These are phyloP conservation scores for Antechinus flavipes DNA, from an alignment of 2,113 vertebrate species.

Conservation along the genomic window DNA sequence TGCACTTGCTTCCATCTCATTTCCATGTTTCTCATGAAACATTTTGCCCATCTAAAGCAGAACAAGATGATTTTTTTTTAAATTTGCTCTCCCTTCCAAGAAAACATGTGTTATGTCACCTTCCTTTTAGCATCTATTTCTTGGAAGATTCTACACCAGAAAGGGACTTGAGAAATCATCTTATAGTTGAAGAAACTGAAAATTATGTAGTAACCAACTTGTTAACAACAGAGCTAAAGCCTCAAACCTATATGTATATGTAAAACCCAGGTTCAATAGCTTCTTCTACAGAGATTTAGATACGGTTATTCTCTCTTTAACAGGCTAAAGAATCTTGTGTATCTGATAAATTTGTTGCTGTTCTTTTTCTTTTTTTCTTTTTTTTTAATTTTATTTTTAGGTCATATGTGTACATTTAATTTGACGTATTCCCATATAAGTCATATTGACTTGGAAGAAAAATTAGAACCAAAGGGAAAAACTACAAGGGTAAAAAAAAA, in stretches of 20 bases:
- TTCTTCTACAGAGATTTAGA: not conserved
- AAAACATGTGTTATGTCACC: not conserved
- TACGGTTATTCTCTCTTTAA: not conserved
- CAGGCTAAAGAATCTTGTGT: not conserved
- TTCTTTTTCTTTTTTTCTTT: not conserved
- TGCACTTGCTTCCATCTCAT: constrained; percentile 41
- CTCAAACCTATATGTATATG: not conserved
- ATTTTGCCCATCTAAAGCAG: not conserved
- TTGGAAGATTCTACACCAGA: not conserved
- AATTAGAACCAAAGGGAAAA: no score
- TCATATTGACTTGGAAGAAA: no score
- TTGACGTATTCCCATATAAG: no score
- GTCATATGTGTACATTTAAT: no score
- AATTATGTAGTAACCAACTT: not conserved
- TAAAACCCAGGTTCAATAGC: not conserved
- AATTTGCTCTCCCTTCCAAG: not conserved
- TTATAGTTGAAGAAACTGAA: not conserved
- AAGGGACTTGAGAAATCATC: not conserved
- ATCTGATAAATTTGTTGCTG: not conserved
- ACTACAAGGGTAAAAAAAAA: no score
- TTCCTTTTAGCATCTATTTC: not conserved
- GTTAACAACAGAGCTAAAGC: not conserved
- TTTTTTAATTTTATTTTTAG: no score
- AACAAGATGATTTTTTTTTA: not conserved
- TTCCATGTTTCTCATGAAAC: not conserved